Evolutionary conservation across 1,140 invertebrate species (phyloP), one percentile per base, ranked within the genome.

Genomic region (Zaprionus capensis): DNA sequence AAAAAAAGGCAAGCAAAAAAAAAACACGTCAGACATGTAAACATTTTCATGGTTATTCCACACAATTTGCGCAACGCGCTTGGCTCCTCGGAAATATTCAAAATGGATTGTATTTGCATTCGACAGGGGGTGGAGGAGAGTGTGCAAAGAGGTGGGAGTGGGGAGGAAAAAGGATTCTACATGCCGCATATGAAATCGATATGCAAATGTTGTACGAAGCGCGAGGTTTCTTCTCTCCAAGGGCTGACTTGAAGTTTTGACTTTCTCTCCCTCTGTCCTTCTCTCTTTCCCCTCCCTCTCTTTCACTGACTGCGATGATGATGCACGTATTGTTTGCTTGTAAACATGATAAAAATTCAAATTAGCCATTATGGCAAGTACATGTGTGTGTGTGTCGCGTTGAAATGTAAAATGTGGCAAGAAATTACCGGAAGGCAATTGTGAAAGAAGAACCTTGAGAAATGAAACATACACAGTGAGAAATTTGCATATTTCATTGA

Each of bases 321-420:
- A 86, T 90, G 85, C 85, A 90, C 85, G 86, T 90, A 90, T 88
- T 91, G 85, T 90, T 90, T 91, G 85, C 85, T 90, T 91, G 85
- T 91, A 90, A 90, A 90, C 85, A 90, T 90, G 85, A 90, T 90
- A 90, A 90, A 90, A 90, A 90, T 90, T 90, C 82, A 90, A 90
- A 90, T 90, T 90, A 90, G 85, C 85, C 81, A 85, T 90, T 90
- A 88, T 90, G 71, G 71, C 68, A 76, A 63, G 44, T 51, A 63
- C 31, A 61, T 71, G 44, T 70, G 63, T 46, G 61, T 41, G 34
- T 55, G 64, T 57, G 66, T 72, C 77, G 65, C 57, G 85, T 81
- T 90, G 81, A 88, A 90, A 88, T 81, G 78, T 82, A 81, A 87
- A 87, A 88, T 87, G 85, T 81, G 86, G 67, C 75, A 76, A 80